Evolutionary conservation across 2,888 invertebrate genomes (phyloP), one percentile per base, ranked within the genome.

Genomic region (Deilephila porcellus): DNA sequence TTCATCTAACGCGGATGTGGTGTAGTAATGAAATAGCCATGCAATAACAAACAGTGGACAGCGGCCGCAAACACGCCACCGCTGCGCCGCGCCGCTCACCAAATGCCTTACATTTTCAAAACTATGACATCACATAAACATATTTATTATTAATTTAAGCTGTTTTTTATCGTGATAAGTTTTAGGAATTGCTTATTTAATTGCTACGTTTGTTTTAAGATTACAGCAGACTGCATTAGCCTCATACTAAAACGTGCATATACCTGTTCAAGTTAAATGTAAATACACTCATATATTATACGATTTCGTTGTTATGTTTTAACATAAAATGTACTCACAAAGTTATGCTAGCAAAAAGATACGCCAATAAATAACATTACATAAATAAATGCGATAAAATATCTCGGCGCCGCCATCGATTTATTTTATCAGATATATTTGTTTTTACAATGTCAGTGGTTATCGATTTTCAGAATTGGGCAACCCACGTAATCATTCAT

Each of bases 371-470:
- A 76, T 70, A 73, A 77, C 78, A 81, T 80, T 76, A 74, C 73
- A 76, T 74, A 82, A 79, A 81, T 79, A 82, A 82, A 79, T 78
- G 80, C 74, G 82, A 82, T 82, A 82, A 76, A 73, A 77, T 83
- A 85, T 87, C 88, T 87, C 86, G 82, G 84, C 89, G 90, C 86
- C 79, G 89, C 91, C 91, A 89, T 88, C 85, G 86, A 85, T 86
- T 86, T 87, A 77, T 78, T 78, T 85, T 91, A 91, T 91, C 90
- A 84, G 81, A 78, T 77, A 81, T 85, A 81, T 83, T 83, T 85
- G 85, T 89, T 86, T 88, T 86, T 88, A 83, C 80, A 81, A 82
- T 82, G 84, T 80, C 75, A 75, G 77, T 78, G 78, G 82, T 90
- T 90, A 90, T 90, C 90, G 83, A 82, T 82, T 87, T 86, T 84